These are phyloP conservation scores for Nezara viridula DNA, from an alignment of 2,888 invertebrate genomes.

Conservation along the genomic window DNA sequence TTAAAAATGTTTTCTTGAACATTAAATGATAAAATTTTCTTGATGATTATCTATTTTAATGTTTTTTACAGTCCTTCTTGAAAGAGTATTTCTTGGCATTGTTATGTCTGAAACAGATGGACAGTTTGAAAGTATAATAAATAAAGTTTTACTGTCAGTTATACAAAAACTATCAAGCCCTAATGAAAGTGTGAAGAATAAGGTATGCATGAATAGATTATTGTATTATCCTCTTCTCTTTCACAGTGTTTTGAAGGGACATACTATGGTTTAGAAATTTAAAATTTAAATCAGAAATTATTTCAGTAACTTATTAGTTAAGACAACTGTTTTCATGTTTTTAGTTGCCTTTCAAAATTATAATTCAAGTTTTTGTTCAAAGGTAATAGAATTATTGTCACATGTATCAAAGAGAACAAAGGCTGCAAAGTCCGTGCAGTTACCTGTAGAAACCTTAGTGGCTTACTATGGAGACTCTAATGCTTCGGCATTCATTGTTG, in stretches of 20 bases:
- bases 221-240: neutral
- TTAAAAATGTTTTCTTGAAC: neutral
- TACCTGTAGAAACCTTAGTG: slow-evolving; percentile 88
- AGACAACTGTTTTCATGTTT: neutral
- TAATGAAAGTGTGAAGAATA: slow-evolving; percentile 84
- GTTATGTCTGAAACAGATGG: slow-evolving; percentile 92
- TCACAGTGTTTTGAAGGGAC: neutral
- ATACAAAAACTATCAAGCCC: slow-evolving; percentile 90
- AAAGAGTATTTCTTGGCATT: slow-evolving; percentile 88
- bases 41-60: neutral
- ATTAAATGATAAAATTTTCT: neutral
- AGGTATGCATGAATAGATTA: slow-evolving; percentile 69
- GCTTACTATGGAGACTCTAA: slow-evolving; percentile 84
- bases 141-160: slow-evolving; percentile 88
- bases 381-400: slow-evolving; percentile 93
- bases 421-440: slow-evolving; percentile 84
- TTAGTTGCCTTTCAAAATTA: neutral
- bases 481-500: slow-evolving; percentile 83
- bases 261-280: neutral
- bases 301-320: slow-evolving; percentile 42
- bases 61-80: slow-evolving; percentile 79
- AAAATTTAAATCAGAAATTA: slow-evolving; percentile 10
- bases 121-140: slow-evolving; percentile 84
- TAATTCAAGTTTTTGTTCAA: slow-evolving; percentile 65
- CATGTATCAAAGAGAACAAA: slow-evolving; percentile 93